A percentile compares a stretch with the other conserved stretches of the same genome.
phyloP scores from a whole-genome alignment of 1,140 invertebrate species.

The Drosophila mayri region DNA sequence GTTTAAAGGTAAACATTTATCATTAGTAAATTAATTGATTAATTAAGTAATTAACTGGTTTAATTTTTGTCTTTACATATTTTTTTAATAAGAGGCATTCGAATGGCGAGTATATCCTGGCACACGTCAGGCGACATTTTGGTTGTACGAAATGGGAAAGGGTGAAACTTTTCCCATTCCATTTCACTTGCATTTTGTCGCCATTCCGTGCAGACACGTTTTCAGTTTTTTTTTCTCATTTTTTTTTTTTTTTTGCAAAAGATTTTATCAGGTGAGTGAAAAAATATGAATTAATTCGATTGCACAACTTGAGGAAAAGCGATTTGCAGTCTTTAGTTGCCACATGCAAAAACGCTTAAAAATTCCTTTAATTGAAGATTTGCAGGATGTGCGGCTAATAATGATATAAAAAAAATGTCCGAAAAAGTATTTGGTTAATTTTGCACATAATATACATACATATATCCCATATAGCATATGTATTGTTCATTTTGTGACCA shows the following conservation, averaged over 20 bases:
- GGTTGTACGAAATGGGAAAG: too few relatives aligned
- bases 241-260: background rate
- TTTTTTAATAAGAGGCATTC: background rate
- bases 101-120: background rate
- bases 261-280: background rate
- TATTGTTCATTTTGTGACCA: background rate
- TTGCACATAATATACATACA: too few relatives aligned
- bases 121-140: background rate
- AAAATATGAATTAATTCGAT: background rate
- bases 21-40: background rate
- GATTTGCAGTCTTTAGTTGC: background rate
- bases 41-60: background rate
- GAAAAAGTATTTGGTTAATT: too few relatives aligned
- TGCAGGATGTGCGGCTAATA: background rate
- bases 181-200: background rate
- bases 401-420: background rate
- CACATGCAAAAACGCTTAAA: background rate
- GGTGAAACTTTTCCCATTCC: background rate
- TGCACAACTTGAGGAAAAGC: background rate
- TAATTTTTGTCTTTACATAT: background rate
- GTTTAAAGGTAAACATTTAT: background rate
- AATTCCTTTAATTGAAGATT: background rate
- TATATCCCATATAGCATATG: too few relatives aligned
- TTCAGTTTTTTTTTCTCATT: background rate
- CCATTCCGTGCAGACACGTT: background rate